Evolutionary conservation across 2,888 invertebrate genomes (phyloP).

Genomic region (Drosophila infuscata): DNA sequence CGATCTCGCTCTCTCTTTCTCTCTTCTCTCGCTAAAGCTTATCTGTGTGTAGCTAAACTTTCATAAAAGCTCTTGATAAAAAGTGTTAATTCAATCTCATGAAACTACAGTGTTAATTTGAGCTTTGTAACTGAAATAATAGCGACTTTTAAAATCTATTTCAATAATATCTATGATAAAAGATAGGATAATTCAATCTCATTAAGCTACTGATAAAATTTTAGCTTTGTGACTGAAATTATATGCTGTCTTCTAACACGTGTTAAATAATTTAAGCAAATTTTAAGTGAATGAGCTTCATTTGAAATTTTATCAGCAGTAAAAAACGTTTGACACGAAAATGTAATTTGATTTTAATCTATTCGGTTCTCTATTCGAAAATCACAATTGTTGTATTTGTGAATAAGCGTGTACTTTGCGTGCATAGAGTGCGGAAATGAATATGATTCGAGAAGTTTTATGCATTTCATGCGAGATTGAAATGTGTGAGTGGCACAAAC

Average conservation of each 20-base stretch:
- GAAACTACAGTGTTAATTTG: background rate
- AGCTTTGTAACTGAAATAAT: background rate
- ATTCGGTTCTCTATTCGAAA: background rate
- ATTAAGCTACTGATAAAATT: background rate
- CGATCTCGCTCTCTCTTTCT: background rate
- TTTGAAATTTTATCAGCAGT: background rate
- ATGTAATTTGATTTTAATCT: background rate
- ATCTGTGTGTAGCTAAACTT: background rate
- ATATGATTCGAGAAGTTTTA: conserved; percentile 30
- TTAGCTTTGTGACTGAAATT: background rate
- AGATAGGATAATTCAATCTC: background rate
- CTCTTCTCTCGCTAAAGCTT: background rate
- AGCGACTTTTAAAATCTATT: background rate
- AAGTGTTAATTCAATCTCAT: background rate
- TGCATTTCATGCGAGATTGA: conserved; percentile 50
- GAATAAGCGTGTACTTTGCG: background rate
- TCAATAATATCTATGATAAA: background rate
- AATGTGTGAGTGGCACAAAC: conserved; percentile 45
- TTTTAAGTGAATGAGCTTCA: background rate
- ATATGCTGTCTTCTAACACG: background rate
- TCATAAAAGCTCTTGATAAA: background rate
- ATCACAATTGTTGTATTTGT: background rate
- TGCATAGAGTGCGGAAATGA: conserved; percentile 4
- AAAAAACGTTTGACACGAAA: background rate
- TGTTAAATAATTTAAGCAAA: background rate